These are phyloP conservation scores for Micronycteris hirsuta DNA, from an alignment of 2,113 vertebrate genomes.

Conservation along the genomic window DNA sequence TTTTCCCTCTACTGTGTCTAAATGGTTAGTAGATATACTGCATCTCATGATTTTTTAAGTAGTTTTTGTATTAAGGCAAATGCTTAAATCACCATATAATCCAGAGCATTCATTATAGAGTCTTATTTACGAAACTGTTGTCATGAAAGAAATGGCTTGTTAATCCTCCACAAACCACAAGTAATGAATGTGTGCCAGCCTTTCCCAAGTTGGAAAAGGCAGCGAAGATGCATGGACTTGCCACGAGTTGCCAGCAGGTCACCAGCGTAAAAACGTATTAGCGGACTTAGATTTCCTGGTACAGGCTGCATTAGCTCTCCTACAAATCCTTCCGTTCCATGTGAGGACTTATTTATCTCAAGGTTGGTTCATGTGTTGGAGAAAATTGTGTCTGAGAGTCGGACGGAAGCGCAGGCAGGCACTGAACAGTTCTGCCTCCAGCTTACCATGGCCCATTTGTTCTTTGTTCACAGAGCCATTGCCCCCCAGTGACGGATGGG, in stretches of 20 bases:
- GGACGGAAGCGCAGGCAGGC: neutral
- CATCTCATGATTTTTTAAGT: neutral
- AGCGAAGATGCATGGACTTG: neutral
- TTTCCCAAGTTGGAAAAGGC: neutral
- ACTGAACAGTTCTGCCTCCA: constrained; percentile 50
- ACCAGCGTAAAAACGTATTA: neutral
- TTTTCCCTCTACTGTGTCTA: neutral
- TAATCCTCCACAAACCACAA: neutral
- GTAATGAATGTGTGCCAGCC: neutral
- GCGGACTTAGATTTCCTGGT: neutral
- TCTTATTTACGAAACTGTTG: neutral
- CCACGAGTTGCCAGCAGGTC: neutral
- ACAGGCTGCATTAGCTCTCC: constrained; percentile 31
- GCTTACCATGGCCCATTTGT: constrained; percentile 64
- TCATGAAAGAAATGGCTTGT: neutral
- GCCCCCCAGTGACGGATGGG: constrained; percentile 54
- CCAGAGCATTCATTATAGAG: neutral
- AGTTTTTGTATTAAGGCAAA: neutral
- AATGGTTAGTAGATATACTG: neutral
- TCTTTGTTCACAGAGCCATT: constrained; percentile 74
- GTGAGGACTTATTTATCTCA: constrained; percentile 74
- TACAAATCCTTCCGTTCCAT: constrained; percentile 61
- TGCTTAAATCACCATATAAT: neutral
- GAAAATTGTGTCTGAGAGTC: constrained; percentile 60
- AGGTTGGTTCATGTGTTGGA: constrained; percentile 75